Conservation (phyloP, 1,140 invertebrate genomes). For the Lepidurus arcticus region DNA sequence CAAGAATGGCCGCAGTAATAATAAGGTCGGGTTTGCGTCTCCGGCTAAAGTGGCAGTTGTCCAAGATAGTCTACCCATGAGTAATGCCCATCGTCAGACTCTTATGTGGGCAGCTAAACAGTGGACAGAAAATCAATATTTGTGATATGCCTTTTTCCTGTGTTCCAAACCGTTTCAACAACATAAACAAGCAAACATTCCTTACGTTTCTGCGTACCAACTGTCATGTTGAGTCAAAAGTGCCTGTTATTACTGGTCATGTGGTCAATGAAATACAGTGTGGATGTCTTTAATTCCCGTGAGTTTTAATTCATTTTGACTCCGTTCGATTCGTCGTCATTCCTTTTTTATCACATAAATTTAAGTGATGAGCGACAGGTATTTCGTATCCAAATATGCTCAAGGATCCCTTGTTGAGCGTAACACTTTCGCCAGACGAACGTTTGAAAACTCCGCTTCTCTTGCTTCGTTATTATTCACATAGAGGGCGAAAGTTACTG, state of each 20-base stretch:
- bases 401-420: too few relatives aligned
- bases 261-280: neutral
- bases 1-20: constrained; percentile 2
- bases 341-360: too few relatives aligned
- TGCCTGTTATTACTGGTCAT: neutral
- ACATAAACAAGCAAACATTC: neutral
- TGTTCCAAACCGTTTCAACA: constrained; percentile 5
- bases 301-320: neutral
- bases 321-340: too few relatives aligned
- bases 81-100: constrained; percentile 12
- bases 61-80: constrained; percentile 18
- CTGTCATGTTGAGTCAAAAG: constrained; percentile 4
- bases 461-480: neutral
- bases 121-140: constrained; percentile 20
- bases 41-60: constrained; percentile 12
- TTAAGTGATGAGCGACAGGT: too few relatives aligned
- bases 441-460: neutral
- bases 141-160: neutral
- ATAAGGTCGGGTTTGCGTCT: constrained; percentile 11
- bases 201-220: neutral
- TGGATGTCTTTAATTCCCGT: neutral
- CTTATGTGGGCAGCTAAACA: constrained; percentile 12
- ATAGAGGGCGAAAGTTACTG: neutral
- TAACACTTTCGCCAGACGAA: neutral
- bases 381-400: too few relatives aligned